Percentiles rank a stretch among this genome's conserved stretches.
Conservation (phyloP, 2,888 invertebrate species). For the Xylocampa areola region DNA sequence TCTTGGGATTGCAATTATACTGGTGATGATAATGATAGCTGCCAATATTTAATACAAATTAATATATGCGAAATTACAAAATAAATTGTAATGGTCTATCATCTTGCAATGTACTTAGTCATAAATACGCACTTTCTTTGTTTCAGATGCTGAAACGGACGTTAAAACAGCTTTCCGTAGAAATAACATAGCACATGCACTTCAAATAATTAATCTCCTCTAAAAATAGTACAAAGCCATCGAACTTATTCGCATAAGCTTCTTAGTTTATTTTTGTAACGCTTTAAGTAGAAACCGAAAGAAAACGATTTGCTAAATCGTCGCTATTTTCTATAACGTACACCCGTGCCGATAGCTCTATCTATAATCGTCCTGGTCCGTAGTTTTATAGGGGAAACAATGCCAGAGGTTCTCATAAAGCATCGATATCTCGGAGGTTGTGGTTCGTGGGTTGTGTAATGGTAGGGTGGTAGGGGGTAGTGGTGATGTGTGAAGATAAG, state of each 20-base stretch:
- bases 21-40: too few relatives aligned
- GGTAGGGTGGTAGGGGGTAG: constrained; percentile 66
- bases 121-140: constrained; percentile 60
- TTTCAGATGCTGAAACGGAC: constrained; percentile 88
- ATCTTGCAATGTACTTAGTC: constrained; percentile 22
- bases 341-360: constrained; percentile 78
- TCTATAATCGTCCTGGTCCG: constrained; percentile 68
- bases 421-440: constrained; percentile 84
- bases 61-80: too few relatives aligned
- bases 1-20: too few relatives aligned
- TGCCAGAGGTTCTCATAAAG: constrained; percentile 85
- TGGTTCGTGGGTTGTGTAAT: constrained; percentile 79
- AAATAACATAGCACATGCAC: constrained; percentile 71
- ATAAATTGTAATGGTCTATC: constrained; percentile 19
- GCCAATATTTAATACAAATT: too few relatives aligned
- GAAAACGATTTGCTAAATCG: constrained; percentile 63
- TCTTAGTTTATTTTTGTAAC: constrained; percentile 62
- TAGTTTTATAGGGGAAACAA: constrained; percentile 82
- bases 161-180: constrained; percentile 75
- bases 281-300: constrained; percentile 37
- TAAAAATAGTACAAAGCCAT: constrained; percentile 82
- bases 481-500: constrained; percentile 86
- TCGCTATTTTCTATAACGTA: constrained; percentile 79
- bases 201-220: constrained; percentile 57
- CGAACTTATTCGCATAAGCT: constrained; percentile 79